Evolutionary conservation across 1,140 invertebrate genomes (phyloP).

Genomic region (Pachypsylla venusta): DNA sequence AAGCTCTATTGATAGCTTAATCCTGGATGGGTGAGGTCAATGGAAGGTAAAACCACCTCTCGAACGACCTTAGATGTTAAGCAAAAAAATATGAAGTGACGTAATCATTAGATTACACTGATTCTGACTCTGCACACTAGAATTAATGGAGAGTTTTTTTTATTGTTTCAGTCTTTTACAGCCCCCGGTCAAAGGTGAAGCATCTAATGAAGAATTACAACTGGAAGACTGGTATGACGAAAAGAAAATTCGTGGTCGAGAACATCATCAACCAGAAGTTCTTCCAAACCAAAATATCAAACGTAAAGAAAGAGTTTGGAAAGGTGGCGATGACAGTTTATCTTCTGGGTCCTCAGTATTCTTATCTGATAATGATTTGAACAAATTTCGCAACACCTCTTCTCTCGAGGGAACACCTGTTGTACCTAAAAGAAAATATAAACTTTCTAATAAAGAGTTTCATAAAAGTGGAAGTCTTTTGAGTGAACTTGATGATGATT

Average conservation of each 20-base stretch:
- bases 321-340: background rate
- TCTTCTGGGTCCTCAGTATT: background rate
- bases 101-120: too few species aligned
- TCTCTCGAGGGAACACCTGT: background rate
- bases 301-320: background rate
- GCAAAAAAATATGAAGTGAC: too few species aligned
- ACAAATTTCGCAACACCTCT: background rate
- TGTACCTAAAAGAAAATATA: background rate
- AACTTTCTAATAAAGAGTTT: background rate
- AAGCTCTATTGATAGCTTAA: too few species aligned
- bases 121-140: too few species aligned
- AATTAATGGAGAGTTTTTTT: too few species aligned
- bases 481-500: slow-evolving; percentile 13
- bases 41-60: too few species aligned
- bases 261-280: background rate
- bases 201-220: background rate
- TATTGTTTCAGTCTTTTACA: slow-evolving; percentile 1
- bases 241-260: background rate
- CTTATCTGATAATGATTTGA: background rate
- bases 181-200: slow-evolving; percentile 4
- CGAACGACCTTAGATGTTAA: too few species aligned
- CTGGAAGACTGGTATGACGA: slow-evolving; percentile 5
- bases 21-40: too few species aligned
- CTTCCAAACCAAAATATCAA: too few species aligned
- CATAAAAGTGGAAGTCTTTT: slow-evolving; percentile 4